These are phyloP conservation scores for Bombus soroeensis DNA, from an alignment of 1,140 invertebrate species.

Conservation along the genomic window DNA sequence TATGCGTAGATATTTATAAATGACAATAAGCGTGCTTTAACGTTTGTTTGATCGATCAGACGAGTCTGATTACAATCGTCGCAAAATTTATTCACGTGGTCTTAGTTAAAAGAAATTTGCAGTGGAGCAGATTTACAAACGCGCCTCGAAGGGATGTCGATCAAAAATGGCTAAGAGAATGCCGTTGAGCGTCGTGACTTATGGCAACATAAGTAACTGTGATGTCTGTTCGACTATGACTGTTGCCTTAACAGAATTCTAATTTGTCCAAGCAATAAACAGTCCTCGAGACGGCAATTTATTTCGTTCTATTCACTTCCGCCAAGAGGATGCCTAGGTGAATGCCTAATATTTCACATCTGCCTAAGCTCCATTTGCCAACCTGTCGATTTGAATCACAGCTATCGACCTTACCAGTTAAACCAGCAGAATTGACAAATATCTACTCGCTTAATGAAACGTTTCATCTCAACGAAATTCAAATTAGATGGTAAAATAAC, in stretches of 20 bases:
- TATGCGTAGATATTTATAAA: too few species aligned
- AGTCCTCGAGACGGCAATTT: conserved; percentile 24
- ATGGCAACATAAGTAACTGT: conserved; percentile 33
- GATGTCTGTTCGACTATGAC: conserved; percentile 28
- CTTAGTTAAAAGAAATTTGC: too few species aligned
- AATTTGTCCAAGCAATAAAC: conserved; percentile 44
- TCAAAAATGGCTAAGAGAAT: conserved; percentile 30
- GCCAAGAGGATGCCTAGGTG: neutral
- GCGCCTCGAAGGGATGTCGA: neutral
- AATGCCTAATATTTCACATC: conserved; percentile 17
- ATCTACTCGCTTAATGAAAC: too few species aligned
- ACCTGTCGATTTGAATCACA: neutral
- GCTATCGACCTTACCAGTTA: neutral
- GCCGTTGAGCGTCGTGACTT: conserved; percentile 20
- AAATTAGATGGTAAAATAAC: too few species aligned
- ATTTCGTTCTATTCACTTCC: conserved; percentile 24
- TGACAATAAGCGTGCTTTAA: too few species aligned
- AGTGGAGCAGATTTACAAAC: neutral
- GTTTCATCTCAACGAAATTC: too few species aligned
- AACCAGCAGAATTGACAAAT: neutral
- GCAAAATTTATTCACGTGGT: too few species aligned
- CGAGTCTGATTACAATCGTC: too few species aligned
- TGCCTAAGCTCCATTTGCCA: neutral
- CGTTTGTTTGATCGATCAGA: too few species aligned
- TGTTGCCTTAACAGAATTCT: conserved; percentile 39